Evolutionary conservation across 2,797 vertebrate genomes (phyloP).

Genomic region (Cuculus canorus): DNA sequence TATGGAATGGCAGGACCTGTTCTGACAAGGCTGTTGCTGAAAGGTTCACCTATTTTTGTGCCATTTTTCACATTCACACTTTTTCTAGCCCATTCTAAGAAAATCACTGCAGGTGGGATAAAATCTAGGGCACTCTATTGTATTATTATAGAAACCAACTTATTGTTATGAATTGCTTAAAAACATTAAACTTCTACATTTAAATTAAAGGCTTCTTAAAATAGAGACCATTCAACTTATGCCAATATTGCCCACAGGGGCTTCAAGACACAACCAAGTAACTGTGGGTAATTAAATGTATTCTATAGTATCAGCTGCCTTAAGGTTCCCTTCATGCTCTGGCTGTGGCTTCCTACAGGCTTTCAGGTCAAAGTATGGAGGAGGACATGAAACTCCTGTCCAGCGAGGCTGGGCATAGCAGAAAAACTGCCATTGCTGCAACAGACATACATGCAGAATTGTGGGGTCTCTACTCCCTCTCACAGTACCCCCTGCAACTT

Average conservation of each 20-base stretch:
- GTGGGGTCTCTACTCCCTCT: neutral
- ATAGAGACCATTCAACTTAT: neutral
- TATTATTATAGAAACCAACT: neutral
- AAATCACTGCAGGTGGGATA: neutral
- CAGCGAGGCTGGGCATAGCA: neutral
- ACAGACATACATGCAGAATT: neutral
- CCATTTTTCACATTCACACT: neutral
- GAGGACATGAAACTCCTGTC: fast-evolving
- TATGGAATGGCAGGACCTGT: neutral
- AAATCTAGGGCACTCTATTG: neutral
- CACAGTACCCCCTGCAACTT: too few relatives aligned
- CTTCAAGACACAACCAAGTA: neutral
- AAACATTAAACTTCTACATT: neutral
- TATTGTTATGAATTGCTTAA: neutral
- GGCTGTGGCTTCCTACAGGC: neutral
- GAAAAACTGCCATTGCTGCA: fast-evolving
- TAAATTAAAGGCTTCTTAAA: neutral
- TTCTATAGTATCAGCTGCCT: neutral
- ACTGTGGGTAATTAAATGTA: neutral
- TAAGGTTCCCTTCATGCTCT: neutral
- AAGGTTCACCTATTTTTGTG: neutral
- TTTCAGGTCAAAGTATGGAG: neutral
- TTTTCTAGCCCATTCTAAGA: neutral
- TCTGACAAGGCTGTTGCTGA: neutral
- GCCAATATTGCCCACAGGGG: neutral